These are phyloP conservation scores for Siniperca obscura DNA, from an alignment of 2,797 vertebrate genomes.

Conservation along the genomic window DNA sequence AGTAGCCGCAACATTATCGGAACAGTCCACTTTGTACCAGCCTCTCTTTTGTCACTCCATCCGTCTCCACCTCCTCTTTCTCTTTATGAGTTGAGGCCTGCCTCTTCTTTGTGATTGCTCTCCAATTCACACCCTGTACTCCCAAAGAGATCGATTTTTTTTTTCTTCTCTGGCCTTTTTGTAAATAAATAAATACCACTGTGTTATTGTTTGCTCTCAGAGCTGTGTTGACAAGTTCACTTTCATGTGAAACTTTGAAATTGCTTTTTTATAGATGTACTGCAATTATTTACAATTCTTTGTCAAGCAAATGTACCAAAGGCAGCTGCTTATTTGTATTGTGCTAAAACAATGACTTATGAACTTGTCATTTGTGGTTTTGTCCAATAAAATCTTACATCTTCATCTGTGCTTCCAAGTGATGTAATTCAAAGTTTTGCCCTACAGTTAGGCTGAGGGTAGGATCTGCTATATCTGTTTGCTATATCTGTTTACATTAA, in stretches of 20 bases:
- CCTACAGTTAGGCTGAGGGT: background rate
- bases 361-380: background rate
- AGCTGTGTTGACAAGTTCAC: slow-evolving; percentile 63
- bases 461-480: background rate
- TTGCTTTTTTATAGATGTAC: slow-evolving; percentile 38
- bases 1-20: slow-evolving; percentile 70
- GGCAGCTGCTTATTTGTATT: slow-evolving; percentile 25
- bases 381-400: background rate
- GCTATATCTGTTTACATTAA: background rate
- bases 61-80: slow-evolving; percentile 48
- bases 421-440: background rate
- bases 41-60: slow-evolving; percentile 68
- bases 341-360: slow-evolving; percentile 5
- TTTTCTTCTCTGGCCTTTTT: slow-evolving; percentile 66
- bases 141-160: slow-evolving; percentile 64
- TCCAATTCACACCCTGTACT: slow-evolving; percentile 58
- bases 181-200: slow-evolving; percentile 69
- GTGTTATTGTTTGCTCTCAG: slow-evolving; percentile 62
- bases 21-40: slow-evolving; percentile 73
- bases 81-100: slow-evolving; percentile 58
- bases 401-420: background rate
- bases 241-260: slow-evolving; percentile 70
- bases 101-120: slow-evolving; percentile 71
- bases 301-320: slow-evolving; percentile 27
- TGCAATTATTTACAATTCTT: slow-evolving; percentile 39